Conservation (phyloP, 1,140 invertebrate genomes). For the Pogonomyrmex californicus region DNA sequence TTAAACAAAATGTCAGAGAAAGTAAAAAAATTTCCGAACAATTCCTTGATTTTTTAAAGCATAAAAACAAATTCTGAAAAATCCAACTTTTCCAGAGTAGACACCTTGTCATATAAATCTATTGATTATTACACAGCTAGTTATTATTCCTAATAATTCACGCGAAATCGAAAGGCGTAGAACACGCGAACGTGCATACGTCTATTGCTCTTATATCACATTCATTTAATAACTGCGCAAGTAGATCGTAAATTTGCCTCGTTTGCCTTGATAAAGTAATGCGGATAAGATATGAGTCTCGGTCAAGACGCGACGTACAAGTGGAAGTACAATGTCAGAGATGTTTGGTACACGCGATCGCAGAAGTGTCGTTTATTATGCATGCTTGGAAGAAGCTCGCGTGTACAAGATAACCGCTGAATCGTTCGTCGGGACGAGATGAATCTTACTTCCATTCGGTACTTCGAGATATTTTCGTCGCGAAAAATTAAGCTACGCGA, state of each 20-base stretch:
- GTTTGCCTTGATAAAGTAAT: constrained; percentile 70
- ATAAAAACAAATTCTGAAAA: too few species aligned
- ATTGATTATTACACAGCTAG: neutral
- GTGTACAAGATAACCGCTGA: constrained; percentile 7
- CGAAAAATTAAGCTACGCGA: neutral
- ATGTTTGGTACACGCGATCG: constrained; percentile 8
- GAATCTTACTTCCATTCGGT: neutral
- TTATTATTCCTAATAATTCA: constrained; percentile 30
- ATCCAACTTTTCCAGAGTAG: too few species aligned
- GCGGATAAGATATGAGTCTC: constrained; percentile 73
- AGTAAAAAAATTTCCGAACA: too few species aligned
- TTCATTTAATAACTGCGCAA: constrained; percentile 62
- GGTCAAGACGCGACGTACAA: constrained; percentile 38
- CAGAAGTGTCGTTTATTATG: constrained; percentile 39
- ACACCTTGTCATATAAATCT: neutral
- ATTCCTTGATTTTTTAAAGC: too few species aligned
- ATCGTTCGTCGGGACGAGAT: neutral
- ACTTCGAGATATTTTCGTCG: neutral
- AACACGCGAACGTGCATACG: constrained; percentile 42
- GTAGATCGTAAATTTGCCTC: constrained; percentile 71
- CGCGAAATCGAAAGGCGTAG: constrained; percentile 65
- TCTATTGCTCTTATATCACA: constrained; percentile 18
- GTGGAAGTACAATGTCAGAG: constrained; percentile 48
- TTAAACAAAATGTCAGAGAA: too few species aligned
- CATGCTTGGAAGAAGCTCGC: neutral